phyloP scores from a whole-genome alignment of 2,888 invertebrate species.

The Liodrosophila aerea region DNA sequence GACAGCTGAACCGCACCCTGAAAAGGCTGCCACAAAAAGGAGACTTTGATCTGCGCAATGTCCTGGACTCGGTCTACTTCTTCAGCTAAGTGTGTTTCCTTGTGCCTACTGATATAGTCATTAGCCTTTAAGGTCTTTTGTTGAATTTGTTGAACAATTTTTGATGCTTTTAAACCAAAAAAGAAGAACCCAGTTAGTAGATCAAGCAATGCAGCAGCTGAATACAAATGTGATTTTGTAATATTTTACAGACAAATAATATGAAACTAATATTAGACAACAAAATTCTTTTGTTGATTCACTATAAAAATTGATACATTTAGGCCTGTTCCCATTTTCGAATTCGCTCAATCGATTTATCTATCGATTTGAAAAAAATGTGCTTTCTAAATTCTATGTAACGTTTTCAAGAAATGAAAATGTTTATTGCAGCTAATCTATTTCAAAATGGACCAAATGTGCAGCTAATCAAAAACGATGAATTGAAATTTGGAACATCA shows the following conservation, averaged over 20 bases:
- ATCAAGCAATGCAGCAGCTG: conserved; percentile 13
- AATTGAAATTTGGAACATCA: no score
- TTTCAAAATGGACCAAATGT: no score
- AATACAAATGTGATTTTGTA: conserved; percentile 67
- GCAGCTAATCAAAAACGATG: no score
- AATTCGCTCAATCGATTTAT: no score
- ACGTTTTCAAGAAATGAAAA: no score
- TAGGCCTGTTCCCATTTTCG: no score
- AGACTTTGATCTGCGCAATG: conserved; percentile 88
- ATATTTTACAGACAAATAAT: conserved; percentile 42
- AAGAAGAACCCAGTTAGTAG: conserved; percentile 1
- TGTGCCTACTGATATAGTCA: conserved; percentile 62
- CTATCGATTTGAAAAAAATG: no score
- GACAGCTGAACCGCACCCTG: conserved; percentile 86
- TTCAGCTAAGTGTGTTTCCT: conserved; percentile 86
- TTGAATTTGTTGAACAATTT: conserved; percentile 54
- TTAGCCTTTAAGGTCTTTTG: conserved; percentile 33
- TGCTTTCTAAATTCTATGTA: no score
- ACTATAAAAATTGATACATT: conserved; percentile 17
- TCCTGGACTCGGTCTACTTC: conserved; percentile 91
- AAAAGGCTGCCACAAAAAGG: conserved; percentile 88
- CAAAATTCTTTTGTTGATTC: conserved; percentile 12
- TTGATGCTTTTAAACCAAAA: conserved; percentile 63
- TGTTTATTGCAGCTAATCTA: no score
- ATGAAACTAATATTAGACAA: conserved; percentile 22